A percentile compares a stretch with the other conserved stretches of the same genome.
These are phyloP conservation scores for Plectrocnemia conspersa DNA, from an alignment of 1,140 invertebrate species.

Conservation along the genomic window DNA sequence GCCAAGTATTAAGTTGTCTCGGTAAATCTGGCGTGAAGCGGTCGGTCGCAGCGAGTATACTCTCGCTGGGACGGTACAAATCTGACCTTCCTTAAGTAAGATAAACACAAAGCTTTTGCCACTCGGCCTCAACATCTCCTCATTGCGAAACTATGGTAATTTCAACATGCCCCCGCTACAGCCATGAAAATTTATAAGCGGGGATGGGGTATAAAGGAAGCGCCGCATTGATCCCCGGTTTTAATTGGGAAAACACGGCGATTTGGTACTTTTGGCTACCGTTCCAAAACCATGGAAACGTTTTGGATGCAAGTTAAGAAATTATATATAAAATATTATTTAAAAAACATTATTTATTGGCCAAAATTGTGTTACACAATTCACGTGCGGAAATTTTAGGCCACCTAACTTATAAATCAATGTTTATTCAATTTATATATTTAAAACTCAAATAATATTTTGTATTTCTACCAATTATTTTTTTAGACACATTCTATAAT, in stretches of 20 bases:
- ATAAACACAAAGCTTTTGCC: slow-evolving; percentile 17
- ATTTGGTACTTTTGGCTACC: too few species aligned
- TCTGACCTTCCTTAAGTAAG: slow-evolving; percentile 23
- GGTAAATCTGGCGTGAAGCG: slow-evolving; percentile 9
- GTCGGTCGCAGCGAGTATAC: background rate
- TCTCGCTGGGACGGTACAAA: background rate
- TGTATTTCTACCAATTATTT: too few species aligned
- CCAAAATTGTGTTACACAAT: too few species aligned
- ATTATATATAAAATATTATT: too few species aligned
- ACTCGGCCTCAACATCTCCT: slow-evolving; percentile 11
- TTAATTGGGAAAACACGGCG: background rate
- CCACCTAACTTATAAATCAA: too few species aligned
- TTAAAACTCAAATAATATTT: too few species aligned
- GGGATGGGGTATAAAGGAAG: background rate
- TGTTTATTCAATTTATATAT: too few species aligned
- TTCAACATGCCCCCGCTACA: slow-evolving; percentile 1
- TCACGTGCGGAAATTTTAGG: too few species aligned
- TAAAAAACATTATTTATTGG: too few species aligned
- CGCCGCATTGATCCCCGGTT: background rate
- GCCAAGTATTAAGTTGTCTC: slow-evolving; percentile 3
- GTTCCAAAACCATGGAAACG: too few species aligned
- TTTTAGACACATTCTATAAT: too few species aligned
- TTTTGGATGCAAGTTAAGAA: too few species aligned
- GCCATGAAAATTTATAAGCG: slow-evolving; percentile 17
- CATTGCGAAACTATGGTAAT: slow-evolving; percentile 26